Evolutionary conservation across 2,113 vertebrate genomes (phyloP), one percentile per base, ranked within the genome.

Genomic region (Campylorhamphus procurvoides): DNA sequence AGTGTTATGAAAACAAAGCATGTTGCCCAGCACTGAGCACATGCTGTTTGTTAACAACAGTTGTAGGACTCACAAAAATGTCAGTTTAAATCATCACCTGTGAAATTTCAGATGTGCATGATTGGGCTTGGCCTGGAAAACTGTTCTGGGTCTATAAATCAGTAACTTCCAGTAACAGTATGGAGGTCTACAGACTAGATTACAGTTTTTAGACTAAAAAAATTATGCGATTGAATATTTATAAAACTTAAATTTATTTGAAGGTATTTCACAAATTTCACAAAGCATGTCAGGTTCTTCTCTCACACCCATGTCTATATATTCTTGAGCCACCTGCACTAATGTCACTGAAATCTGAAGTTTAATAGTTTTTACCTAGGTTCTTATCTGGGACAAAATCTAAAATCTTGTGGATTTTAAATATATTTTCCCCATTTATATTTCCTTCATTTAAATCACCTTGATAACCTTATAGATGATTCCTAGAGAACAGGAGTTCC

Each of bases 41-140:
- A 67, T 78, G 84, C 33, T 84, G 15, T 89, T 78, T 94, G 37
- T 37, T 94, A 71, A 15, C 52, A 84, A 59, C 80, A 89, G 60
- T 84, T 81, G 77, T 87, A 66, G 31, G 78, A 89, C 8, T 87
- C 56, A 87, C 44, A 89, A 89, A 90, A 84, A 84, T 37, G 73
- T 22, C 86, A 73, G 29, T 94, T 94, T 84, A 76, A 93, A 91
- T 87, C 66, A 87, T 35, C 40, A 93, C 60, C 60, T 87, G 69
- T 15, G 7, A 92, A 92, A 78, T 40, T 84, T 56, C 59, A 84
- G 18, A 63, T 68, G 12, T 56, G 14, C 39, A 44, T 29, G 29
- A 40, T 12, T 59, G 23, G 28, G 9, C 83, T 67, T 49, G 17
- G 7, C 55, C 39, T 84, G 29, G 39, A 27, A 91, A 90, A 75